These are phyloP conservation scores for Augiades crinisus DNA, from an alignment of 2,888 invertebrate genomes.

Conservation along the genomic window DNA sequence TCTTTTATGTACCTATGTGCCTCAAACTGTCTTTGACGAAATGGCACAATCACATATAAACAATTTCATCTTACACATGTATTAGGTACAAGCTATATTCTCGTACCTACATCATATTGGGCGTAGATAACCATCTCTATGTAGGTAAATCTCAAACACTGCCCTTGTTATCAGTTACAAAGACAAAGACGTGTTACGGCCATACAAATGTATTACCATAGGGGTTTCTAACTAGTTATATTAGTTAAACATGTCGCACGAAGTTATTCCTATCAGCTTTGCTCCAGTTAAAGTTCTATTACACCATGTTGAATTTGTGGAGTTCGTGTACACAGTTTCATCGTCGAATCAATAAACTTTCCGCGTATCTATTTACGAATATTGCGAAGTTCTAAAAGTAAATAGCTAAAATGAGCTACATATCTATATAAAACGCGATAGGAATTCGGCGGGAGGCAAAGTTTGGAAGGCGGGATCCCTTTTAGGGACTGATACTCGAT, in stretches of 20 bases:
- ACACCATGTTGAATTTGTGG: constrained; percentile 1
- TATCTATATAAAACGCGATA: background rate
- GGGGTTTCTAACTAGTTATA: background rate
- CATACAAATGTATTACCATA: too few relatives aligned
- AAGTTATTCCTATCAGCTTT: constrained; percentile 7
- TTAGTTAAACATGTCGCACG: constrained; percentile 5
- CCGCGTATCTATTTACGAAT: constrained; percentile 9
- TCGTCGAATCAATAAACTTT: constrained; percentile 3
- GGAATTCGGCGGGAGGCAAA: background rate
- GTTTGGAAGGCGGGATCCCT: background rate
- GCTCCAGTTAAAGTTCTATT: constrained; percentile 4
- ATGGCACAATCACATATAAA: too few relatives aligned
- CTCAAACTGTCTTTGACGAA: too few relatives aligned
- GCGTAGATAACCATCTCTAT: background rate
- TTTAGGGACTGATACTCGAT: constrained; percentile 1
- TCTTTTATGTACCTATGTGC: too few relatives aligned
- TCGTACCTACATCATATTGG: too few relatives aligned
- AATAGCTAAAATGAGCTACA: constrained; percentile 8
- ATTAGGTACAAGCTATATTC: too few relatives aligned
- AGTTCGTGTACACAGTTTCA: constrained; percentile 3
- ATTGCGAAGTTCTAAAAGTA: constrained; percentile 11
- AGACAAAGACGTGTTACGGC: too few relatives aligned
- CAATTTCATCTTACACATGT: too few relatives aligned
- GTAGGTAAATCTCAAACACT: too few relatives aligned
- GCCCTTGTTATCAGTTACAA: too few relatives aligned